A percentile compares a stretch with the other conserved stretches of the same genome.
Conservation (phyloP, 2,113 vertebrate genomes). For the Oreochromis tanganicae region DNA sequence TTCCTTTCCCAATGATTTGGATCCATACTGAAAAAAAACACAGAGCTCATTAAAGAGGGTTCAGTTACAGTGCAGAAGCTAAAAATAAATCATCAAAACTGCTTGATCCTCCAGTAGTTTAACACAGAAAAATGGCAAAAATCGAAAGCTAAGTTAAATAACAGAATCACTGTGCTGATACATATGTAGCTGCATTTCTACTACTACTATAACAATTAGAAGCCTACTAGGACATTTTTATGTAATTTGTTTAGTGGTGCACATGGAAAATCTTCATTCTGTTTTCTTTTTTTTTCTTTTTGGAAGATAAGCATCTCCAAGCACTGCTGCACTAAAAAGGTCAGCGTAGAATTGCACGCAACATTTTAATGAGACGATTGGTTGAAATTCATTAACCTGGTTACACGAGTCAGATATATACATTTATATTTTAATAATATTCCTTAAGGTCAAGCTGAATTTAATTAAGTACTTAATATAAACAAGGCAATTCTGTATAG, state of each 20-base stretch:
- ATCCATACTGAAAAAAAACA: background rate
- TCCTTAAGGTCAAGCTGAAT: conserved; percentile 37
- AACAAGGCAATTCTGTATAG: background rate
- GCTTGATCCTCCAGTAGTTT: background rate
- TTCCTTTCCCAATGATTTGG: background rate
- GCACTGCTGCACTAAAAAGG: conserved; percentile 20
- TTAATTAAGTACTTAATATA: conserved; percentile 30
- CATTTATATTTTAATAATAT: conserved; percentile 35
- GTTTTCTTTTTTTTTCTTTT: background rate
- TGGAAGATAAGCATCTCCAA: background rate
- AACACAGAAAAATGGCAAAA: background rate
- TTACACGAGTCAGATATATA: conserved; percentile 27
- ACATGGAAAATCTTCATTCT: background rate
- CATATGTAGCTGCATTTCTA: background rate
- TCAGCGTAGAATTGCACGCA: conserved; percentile 17
- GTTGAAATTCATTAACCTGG: conserved; percentile 23
- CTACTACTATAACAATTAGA: background rate
- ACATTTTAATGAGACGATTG: conserved; percentile 40
- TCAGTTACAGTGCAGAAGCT: background rate
- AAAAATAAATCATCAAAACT: background rate
- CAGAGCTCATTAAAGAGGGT: accelerated
- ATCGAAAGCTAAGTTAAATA: background rate
- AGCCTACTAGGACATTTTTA: background rate
- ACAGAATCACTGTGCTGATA: background rate
- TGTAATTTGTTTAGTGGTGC: background rate